These are phyloP conservation scores for Drosophila rufa DNA, from an alignment of 1,140 invertebrate genomes.

Conservation along the genomic window DNA sequence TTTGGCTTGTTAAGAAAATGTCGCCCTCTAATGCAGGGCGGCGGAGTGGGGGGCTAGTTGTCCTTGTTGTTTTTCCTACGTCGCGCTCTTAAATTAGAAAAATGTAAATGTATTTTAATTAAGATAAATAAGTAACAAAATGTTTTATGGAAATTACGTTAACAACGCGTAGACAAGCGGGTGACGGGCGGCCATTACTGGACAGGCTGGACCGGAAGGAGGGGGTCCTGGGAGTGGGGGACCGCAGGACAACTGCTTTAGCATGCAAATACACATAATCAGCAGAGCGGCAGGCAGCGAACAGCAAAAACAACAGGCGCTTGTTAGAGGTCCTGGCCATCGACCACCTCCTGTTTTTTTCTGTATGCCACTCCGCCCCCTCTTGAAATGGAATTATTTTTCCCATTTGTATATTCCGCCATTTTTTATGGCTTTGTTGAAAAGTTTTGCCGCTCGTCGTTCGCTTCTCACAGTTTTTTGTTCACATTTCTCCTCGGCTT, in stretches of 20 bases:
- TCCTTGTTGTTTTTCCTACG: constrained; percentile 44
- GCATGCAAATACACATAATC: constrained; percentile 80
- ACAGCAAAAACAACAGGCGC: constrained; percentile 27
- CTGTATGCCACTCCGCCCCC: not conserved
- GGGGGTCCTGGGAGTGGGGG: constrained; percentile 7
- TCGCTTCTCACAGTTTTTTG: constrained; percentile 17
- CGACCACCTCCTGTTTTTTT: not conserved
- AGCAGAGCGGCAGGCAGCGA: constrained; percentile 54
- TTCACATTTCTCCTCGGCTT: not conserved
- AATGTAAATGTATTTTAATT: constrained; percentile 85
- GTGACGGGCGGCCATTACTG: constrained; percentile 64
- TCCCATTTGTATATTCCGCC: constrained; percentile 59
- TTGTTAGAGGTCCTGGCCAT: constrained; percentile 22
- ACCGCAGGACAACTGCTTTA: constrained; percentile 74
- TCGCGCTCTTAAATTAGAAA: constrained; percentile 84
- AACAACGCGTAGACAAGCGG: constrained; percentile 69
- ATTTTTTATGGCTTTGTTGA: constrained; percentile 65
- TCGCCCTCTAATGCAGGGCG: constrained; percentile 76
- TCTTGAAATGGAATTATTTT: constrained; percentile 72
- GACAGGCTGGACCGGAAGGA: constrained; percentile 40
- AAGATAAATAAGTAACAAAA: constrained; percentile 85
- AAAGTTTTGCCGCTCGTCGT: constrained; percentile 49
- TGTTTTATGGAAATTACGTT: constrained; percentile 85
- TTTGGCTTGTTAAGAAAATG: constrained; percentile 83
- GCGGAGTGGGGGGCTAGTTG: constrained; percentile 39